phyloP scores from a whole-genome alignment of 2,888 invertebrate genomes.

The Oligia fasciuncula region DNA sequence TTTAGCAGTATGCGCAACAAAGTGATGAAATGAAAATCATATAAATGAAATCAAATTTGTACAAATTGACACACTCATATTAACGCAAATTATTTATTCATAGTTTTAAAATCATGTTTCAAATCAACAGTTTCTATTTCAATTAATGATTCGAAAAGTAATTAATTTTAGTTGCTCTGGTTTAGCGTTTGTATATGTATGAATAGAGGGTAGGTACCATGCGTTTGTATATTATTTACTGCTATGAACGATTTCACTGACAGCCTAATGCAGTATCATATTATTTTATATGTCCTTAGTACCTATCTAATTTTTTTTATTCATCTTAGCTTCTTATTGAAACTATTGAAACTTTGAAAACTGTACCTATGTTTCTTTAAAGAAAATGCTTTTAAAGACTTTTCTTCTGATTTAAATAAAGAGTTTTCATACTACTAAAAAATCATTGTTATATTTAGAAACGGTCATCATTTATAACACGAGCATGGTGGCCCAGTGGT shows the following conservation, averaged over 20 bases:
- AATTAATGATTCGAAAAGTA: conserved; percentile 7
- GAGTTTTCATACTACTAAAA: neutral
- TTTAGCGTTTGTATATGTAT: neutral
- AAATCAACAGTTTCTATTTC: conserved; percentile 14
- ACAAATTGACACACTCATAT: neutral
- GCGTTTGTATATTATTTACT: neutral
- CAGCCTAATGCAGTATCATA: too few species aligned
- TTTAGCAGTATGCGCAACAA: neutral
- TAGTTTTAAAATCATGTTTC: conserved; percentile 21
- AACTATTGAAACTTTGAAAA: neutral
- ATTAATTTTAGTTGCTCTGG: conserved; percentile 5
- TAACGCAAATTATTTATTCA: conserved; percentile 12
- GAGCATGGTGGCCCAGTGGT: too few species aligned
- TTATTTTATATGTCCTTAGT: neutral
- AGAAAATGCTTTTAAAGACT: neutral
- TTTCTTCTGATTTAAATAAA: neutral
- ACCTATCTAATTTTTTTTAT: neutral
- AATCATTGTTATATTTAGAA: neutral
- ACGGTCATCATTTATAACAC: too few species aligned
- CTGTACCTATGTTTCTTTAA: neutral
- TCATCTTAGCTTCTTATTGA: neutral
- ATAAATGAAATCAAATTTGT: neutral
- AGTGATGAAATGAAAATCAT: neutral
- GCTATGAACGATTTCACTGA: neutral
- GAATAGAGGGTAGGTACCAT: neutral